Base-by-base conservation (phyloP, 1,140 invertebrate genomes). In the Drosophila fuyamai region DNA sequence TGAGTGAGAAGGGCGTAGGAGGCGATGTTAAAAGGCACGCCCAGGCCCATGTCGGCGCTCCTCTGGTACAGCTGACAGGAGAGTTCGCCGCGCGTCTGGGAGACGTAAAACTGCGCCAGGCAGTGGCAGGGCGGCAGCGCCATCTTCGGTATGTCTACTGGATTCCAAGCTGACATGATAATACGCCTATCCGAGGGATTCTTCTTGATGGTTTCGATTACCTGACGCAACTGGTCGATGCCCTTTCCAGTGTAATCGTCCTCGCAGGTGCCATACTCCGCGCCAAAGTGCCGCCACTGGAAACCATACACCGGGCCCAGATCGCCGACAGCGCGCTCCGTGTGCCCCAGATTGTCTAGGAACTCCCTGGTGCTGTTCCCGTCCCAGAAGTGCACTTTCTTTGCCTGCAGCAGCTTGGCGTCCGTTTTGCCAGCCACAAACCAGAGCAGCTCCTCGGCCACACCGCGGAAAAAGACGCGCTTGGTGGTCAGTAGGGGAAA, bases 1-100 rank as follows among this genome's bases (percentile, higher is more conserved):
- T 96, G 96, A 10, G 97, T 99, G 0, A 99, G 93, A 6, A 99
- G 91, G 1, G 98, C 95, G 94, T 99, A 99, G 70, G 98, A 99
- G 14, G 99, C 98, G 84, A 99, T 99, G 92, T 99, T 99, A 91
- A 99, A 99, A 16, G 99, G 99, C 2, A 99, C 98, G 18, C 99
- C 99, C 2, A 99, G 93, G 7, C 98, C 98, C 96, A 99, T 98
- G 93, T 99, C 99, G 14, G 97, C 98, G 71, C 98, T 99, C 85
- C 99, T 94, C 93, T 99, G 99, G 92, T 99, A 99, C 66, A 99
- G 92, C 82, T 98, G 96, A 92, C 98, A 99, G 4, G 97, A 98
- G 0, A 97, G 91, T 82, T 96, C 94, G 12, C 95, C 96, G 4
- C 56, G 74, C 0, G 63, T 18, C 93, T 97, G 94, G 0, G 95